These are phyloP conservation scores for Cynocephalus volans DNA, from an alignment of 2,113 vertebrate genomes.

Conservation along the genomic window DNA sequence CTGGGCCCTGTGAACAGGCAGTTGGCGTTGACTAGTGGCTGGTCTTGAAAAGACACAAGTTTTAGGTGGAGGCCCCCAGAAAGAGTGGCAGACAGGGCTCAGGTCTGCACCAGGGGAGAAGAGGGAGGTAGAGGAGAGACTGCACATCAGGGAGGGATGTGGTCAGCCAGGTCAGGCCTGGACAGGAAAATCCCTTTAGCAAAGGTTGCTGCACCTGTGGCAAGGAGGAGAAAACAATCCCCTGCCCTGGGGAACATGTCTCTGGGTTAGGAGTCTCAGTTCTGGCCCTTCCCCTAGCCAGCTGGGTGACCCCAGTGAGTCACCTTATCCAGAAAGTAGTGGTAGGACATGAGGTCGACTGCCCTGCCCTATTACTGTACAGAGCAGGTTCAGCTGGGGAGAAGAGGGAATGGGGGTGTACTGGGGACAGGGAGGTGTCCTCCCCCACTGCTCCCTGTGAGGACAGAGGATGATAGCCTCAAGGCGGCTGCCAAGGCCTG, in stretches of 20 bases:
- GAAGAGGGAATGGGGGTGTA: background rate
- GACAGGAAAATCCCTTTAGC: background rate
- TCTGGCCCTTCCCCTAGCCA: background rate
- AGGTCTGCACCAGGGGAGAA: background rate
- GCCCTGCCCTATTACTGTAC: background rate
- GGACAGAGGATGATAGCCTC: background rate
- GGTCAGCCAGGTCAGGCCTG: background rate
- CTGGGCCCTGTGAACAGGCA: background rate
- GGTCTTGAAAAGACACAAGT: background rate
- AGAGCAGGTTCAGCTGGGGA: background rate
- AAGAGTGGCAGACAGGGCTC: background rate
- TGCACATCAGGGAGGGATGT: background rate
- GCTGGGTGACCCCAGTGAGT: background rate
- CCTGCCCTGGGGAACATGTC: background rate
- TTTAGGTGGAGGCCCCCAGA: background rate
- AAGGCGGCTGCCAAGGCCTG: background rate
- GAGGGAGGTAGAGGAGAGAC: background rate
- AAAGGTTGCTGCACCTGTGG: background rate
- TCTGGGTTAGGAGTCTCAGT: background rate
- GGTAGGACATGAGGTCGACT: rapidly evolving
- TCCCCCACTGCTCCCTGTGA: background rate
- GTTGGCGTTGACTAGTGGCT: background rate
- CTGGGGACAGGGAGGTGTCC: background rate
- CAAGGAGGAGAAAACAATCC: background rate
- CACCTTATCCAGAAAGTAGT: background rate